Evolutionary conservation across 23 tunicate species (phyloP).

Genomic region (Ascidia mentula): DNA sequence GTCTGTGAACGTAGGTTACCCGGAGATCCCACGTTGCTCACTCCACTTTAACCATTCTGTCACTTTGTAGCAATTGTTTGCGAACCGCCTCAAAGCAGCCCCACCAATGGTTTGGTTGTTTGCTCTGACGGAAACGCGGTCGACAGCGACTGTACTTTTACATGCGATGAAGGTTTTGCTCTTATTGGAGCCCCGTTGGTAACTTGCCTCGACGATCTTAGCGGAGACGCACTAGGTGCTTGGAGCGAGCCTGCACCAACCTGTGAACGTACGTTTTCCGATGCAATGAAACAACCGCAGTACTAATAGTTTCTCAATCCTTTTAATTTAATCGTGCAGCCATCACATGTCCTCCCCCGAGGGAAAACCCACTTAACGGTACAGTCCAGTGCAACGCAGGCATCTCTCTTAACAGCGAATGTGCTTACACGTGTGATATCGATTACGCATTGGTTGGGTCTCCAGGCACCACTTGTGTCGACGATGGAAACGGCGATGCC

Average conservation of each 20-base stretch:
- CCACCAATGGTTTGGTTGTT: slow-evolving; percentile 29
- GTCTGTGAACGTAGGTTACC: slow-evolving; percentile 49
- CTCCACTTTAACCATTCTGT: no score
- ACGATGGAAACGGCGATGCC: slow-evolving; percentile 35
- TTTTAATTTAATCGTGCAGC: background rate
- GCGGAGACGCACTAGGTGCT: slow-evolving; percentile 50
- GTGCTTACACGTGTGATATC: slow-evolving; percentile 23
- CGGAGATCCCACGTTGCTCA: background rate
- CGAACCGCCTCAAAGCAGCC: slow-evolving; percentile 39
- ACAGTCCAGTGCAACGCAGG: slow-evolving; percentile 5
- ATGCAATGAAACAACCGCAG: background rate
- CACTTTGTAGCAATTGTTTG: slow-evolving; percentile 38
- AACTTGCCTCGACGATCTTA: slow-evolving; percentile 37
- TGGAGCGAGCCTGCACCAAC: slow-evolving; percentile 68
- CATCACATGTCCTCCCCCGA: slow-evolving; percentile 26
- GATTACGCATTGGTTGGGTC: slow-evolving; percentile 6
- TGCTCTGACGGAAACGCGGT: slow-evolving; percentile 39
- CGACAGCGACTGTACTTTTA: slow-evolving; percentile 35
- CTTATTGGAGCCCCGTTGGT: slow-evolving; percentile 24
- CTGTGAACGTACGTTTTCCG: slow-evolving; percentile 24
- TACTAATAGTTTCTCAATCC: background rate
- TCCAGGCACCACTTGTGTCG: slow-evolving; percentile 9
- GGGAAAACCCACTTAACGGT: slow-evolving; percentile 16
- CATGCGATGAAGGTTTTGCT: slow-evolving; percentile 35
- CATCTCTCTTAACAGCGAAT: slow-evolving; percentile 19